Evolutionary conservation across 2,797 vertebrate species (phyloP).

Genomic region (Onychomys leucogaster): DNA sequence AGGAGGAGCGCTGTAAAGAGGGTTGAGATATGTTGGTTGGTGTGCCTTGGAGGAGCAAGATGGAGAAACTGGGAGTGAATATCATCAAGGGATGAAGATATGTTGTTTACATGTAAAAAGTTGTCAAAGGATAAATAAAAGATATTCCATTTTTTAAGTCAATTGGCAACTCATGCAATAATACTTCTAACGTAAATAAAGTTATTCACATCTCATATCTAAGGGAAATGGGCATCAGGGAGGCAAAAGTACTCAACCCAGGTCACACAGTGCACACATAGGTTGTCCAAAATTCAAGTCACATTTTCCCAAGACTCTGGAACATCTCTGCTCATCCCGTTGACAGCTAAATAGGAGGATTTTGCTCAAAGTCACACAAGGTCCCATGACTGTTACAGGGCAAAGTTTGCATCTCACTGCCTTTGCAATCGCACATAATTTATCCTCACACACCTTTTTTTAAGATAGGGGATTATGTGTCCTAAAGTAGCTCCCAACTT

Average conservation of each 20-base stretch:
- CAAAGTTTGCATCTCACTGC: neutral
- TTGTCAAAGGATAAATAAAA: neutral
- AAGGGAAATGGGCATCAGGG: neutral
- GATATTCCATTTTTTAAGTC: neutral
- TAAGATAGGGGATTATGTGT: too few species aligned
- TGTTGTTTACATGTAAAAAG: neutral
- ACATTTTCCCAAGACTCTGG: neutral
- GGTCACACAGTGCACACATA: neutral
- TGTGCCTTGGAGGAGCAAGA: neutral
- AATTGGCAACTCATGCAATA: neutral
- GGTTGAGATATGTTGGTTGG: too few species aligned
- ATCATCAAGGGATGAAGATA: neutral
- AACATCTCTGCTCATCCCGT: neutral
- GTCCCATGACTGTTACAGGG: neutral
- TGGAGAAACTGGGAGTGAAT: neutral
- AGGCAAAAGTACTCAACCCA: neutral
- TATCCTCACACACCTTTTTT: neutral
- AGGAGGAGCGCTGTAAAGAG: neutral
- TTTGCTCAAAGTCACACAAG: neutral
- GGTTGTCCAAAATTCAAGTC: neutral
- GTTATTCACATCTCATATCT: neutral
- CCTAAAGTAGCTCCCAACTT: neutral
- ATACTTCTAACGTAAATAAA: neutral
- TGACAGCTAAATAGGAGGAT: neutral
- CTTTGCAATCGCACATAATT: neutral